Base-by-base conservation (phyloP, 2,888 invertebrate genomes). In the Drosophila setosimentum region DNA sequence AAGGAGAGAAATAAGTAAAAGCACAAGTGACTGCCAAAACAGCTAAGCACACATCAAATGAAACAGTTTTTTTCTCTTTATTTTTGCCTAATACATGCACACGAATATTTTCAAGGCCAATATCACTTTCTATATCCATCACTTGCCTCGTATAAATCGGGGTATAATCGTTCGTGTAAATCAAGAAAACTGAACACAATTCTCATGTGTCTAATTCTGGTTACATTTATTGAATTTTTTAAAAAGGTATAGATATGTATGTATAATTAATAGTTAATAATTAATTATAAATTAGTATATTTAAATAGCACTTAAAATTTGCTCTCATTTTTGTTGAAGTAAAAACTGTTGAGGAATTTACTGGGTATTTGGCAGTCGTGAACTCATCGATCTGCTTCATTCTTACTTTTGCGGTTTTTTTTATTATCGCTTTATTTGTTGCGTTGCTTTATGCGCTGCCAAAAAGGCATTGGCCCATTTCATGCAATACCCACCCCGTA, bases 51-150 rank as follows among this genome's bases (percentile, higher is more conserved):
- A 70, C 55, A 55, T 59, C 32, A 50, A 55, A 73, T 60, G 16
- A 65, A 71, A 77, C 53, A 30, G 54, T 59, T 48, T 65, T 76
- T 62, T 49, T 58, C 49, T 79, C 50, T 57, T 27, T 40, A 42
- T 63, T 75, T 70, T 61, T 40, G 55, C 49, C 45, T 55, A 64
- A 70, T 58, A 78, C 69, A 81, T 71, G 51, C 71, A 66, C 74
- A 66, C 76, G 54, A 82, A 68, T 71, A 63, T 70, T 78, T 89
- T 90, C 89, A 89, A 89, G 89, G 89, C 90, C 89, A 91, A 90
- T 84, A 89, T 84, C 89, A 80, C 76, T 87, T 83, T 67, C 67
- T 55, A 35, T 76, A 78, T 64, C 71, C 37, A 50, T 62, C 59
- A 66, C n/a, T 27, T 21, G 10, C 29, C 37, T 8, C 53, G 35